phyloP scores from a whole-genome alignment of 2,888 invertebrate genomes.

The Timema cristinae region DNA sequence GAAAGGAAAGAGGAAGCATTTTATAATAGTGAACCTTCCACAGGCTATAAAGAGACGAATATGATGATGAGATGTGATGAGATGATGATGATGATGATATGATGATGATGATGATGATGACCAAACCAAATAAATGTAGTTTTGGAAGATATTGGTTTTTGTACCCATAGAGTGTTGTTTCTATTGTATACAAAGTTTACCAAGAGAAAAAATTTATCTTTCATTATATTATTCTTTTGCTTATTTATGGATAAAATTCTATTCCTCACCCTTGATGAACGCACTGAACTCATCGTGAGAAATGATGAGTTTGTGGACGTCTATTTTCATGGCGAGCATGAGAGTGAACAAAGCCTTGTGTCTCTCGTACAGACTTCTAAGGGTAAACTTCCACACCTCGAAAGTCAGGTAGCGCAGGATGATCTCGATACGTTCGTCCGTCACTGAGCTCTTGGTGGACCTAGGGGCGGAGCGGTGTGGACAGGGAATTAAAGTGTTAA shows the following conservation, averaged over 20 bases:
- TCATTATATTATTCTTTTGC: neutral
- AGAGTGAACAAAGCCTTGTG: slow-evolving; percentile 91
- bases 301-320: slow-evolving; percentile 75
- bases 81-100: neutral
- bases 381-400: slow-evolving; percentile 89
- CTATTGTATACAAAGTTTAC: neutral
- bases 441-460: slow-evolving; percentile 77
- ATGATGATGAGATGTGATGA: neutral
- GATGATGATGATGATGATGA: neutral
- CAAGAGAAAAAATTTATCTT: neutral
- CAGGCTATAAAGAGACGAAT: neutral
- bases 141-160: too few relatives aligned
- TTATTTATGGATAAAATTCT: neutral
- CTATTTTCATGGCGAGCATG: slow-evolving; percentile 93
- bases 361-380: slow-evolving; percentile 86
- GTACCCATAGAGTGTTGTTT: neutral
- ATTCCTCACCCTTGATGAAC: slow-evolving; percentile 73
- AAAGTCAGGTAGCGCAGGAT: slow-evolving; percentile 86
- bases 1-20: too few relatives aligned
- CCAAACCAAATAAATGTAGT: neutral
- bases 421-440: slow-evolving; percentile 81
- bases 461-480: slow-evolving; percentile 29
- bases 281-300: slow-evolving; percentile 90
- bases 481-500: too few relatives aligned
- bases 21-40: too few relatives aligned